Evolutionary conservation across 2,888 invertebrate species (phyloP).

Genomic region (Eretmocerus hayati): DNA sequence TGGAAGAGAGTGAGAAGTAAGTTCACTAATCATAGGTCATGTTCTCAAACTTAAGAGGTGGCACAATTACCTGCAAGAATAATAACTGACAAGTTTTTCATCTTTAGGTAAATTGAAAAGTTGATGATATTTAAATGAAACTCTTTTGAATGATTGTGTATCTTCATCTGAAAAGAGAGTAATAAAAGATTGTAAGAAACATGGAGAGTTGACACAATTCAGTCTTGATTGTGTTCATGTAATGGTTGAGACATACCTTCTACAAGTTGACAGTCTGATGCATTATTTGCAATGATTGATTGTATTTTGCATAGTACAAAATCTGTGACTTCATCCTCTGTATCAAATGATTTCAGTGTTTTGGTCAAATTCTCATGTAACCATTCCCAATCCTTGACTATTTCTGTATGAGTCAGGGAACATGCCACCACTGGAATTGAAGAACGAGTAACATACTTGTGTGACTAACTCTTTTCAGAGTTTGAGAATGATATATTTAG

Average conservation of each 20-base stretch:
- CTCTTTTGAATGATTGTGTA: constrained; percentile 68
- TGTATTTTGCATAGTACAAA: constrained; percentile 95
- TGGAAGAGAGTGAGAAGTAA: constrained; percentile 50
- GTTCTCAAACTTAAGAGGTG: too few relatives aligned
- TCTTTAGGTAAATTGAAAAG: constrained; percentile 86
- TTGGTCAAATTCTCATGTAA: constrained; percentile 77
- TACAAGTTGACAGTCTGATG: constrained; percentile 54
- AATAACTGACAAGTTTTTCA: constrained; percentile 93
- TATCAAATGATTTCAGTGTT: constrained; percentile 85
- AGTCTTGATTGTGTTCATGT: too few relatives aligned
- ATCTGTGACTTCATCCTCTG: constrained; percentile 87
- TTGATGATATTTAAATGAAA: constrained; percentile 76
- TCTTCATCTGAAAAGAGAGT: constrained; percentile 65
- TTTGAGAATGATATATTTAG: constrained; percentile 11
- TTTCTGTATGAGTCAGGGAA: constrained; percentile 80
- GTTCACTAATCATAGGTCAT: too few relatives aligned
- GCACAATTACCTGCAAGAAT: constrained; percentile 74
- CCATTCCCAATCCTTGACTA: constrained; percentile 92
- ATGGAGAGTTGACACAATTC: too few relatives aligned
- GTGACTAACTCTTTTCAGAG: neutral
- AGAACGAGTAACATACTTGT: neutral
- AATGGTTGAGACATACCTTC: constrained; percentile 49
- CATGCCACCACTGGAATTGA: constrained; percentile 71
- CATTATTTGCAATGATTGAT: constrained; percentile 77
- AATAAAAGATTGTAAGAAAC: constrained; percentile 1